Base-by-base conservation (phyloP, 1,140 invertebrate genomes). In the Melitaea cinxia region DNA sequence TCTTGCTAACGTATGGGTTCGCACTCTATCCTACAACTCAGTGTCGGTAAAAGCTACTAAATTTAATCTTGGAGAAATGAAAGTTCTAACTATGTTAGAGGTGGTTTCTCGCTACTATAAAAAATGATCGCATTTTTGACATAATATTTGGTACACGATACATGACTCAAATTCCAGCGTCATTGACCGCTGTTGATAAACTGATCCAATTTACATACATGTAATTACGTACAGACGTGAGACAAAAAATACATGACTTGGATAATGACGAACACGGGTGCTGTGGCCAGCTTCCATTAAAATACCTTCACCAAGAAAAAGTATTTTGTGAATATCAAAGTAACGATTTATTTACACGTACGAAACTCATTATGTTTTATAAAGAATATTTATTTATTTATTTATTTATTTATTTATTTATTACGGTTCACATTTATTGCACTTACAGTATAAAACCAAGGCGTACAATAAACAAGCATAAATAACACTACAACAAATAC, bases 141-240 rank as follows among this genome's bases (percentile, higher is more conserved):
- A 60, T 59, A 71, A 35, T 37, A 55, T 57, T 57, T 52, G 47
- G 45, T 49, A 52, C 45, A 55, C 14, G 15, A n/a, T n/a, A n/a
- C 70, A 70, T 77, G 68, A 69, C 72, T 77, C 58, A 72, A 74
- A 78, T 79, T 80, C 76, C 79, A 60, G 53, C 15, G 65, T 59
- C 52, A 65, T 74, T 68, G 72, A 73, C 63, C 50, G 45, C 53
- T 28, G 58, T 78, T 83, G 77, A 82, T 83, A 78, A 78, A 85
- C 83, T 67, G 76, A 76, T 73, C 73, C 73, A 84, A 82, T 85
- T 78, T 85, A 85, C 73, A 80, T 83, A 77, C 30, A 58, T 33
- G 66, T 72, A 72, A 69, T 75, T 70, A 72, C 65, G 47, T 37
- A 39, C 49, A 57, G 49, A 58, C 56, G 55, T 61, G 52, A 65